These are phyloP conservation scores for Xestia xanthographa DNA, from an alignment of 2,888 invertebrate species.

Conservation along the genomic window DNA sequence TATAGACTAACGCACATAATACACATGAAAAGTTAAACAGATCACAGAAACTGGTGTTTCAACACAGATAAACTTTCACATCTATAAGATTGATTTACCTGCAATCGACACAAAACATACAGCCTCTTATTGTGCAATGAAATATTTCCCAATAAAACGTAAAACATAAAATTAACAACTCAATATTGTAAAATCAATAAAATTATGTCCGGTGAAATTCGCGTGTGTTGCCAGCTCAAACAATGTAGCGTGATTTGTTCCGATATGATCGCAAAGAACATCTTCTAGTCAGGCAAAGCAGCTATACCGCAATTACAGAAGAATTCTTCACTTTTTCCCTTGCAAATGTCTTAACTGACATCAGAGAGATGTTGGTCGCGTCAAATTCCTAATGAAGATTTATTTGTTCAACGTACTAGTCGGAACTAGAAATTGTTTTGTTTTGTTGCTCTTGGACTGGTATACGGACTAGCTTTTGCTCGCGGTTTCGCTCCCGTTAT, in stretches of 20 bases:
- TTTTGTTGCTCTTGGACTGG: not conserved
- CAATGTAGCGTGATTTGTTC: conserved; percentile 57
- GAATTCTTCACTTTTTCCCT: conserved; percentile 51
- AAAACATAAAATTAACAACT: not conserved
- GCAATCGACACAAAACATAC: not conserved
- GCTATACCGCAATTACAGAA: conserved; percentile 40
- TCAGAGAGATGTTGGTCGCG: conserved; percentile 34
- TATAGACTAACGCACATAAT: no score
- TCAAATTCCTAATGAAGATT: conserved; percentile 49
- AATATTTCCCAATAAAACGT: not conserved
- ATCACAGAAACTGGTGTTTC: not conserved
- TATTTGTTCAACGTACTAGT: conserved; percentile 34
- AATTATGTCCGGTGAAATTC: conserved; percentile 56
- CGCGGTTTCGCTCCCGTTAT: no score
- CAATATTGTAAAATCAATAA: conserved; percentile 31
- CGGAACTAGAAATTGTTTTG: conserved; percentile 13
- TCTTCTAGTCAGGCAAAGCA: conserved; percentile 42
- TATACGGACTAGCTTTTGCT: not conserved
- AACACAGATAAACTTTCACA: not conserved
- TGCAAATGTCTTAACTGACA: conserved; percentile 28
- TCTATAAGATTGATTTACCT: not conserved
- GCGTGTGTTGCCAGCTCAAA: conserved; percentile 32
- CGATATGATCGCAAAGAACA: conserved; percentile 54
- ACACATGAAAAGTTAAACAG: not conserved
- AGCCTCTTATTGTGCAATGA: not conserved